Evolutionary conservation across 1,140 invertebrate genomes (phyloP).

Genomic region (Sesamia nonagrioides): DNA sequence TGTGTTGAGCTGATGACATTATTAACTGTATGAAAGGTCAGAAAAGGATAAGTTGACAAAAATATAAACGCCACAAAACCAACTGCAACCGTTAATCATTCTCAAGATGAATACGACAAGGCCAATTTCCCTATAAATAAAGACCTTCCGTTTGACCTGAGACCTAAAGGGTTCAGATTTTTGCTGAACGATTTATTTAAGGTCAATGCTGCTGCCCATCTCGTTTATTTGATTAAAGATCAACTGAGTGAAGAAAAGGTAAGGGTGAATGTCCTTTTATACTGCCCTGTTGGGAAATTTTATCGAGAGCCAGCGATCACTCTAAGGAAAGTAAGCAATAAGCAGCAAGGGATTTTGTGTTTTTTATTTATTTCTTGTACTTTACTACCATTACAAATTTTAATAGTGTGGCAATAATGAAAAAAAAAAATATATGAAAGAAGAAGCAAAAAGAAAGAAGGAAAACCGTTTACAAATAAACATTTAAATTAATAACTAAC

Average conservation of each 20-base stretch:
- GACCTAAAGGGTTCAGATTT: slow-evolving; percentile 7
- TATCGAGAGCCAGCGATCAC: background rate
- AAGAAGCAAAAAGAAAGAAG: no score
- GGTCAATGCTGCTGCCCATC: slow-evolving; percentile 9
- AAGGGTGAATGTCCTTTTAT: background rate
- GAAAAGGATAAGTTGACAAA: no score
- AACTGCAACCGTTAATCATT: background rate
- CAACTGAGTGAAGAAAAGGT: slow-evolving; percentile 22
- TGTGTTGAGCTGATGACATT: no score
- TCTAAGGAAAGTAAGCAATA: background rate
- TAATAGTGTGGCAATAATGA: no score
- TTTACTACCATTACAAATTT: no score
- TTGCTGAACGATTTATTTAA: slow-evolving; percentile 22
- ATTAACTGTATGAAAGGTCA: no score
- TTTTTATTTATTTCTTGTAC: no score
- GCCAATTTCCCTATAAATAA: background rate
- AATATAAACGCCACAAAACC: background rate
- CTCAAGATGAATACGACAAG: background rate
- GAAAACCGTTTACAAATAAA: no score
- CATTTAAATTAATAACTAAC: no score
- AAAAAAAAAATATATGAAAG: no score
- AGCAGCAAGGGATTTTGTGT: background rate
- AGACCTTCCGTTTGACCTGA: background rate
- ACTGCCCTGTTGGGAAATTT: background rate
- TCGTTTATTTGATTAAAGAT: slow-evolving; percentile 33